Percentiles rank a stretch among this genome's conserved stretches.
These are phyloP conservation scores for Etheostoma spectabile DNA, from an alignment of 2,113 vertebrate genomes.

Conservation along the genomic window DNA sequence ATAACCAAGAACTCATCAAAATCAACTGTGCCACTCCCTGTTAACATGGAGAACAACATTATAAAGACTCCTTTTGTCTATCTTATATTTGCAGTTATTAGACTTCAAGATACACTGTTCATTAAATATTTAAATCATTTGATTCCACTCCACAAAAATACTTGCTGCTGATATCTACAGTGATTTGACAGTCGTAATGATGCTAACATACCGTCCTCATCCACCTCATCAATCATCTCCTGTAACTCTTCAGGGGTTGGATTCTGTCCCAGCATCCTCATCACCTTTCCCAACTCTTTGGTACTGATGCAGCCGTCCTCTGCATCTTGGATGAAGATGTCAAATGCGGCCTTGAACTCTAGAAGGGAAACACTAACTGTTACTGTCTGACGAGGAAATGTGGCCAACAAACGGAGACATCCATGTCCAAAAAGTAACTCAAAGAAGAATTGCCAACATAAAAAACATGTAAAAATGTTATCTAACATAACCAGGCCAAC, in stretches of 20 bases:
- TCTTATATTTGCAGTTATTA: background rate
- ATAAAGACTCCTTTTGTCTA: background rate
- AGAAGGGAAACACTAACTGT: slow-evolving; percentile 4
- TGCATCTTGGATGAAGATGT: slow-evolving; percentile 84
- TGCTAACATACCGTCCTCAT: slow-evolving; percentile 81
- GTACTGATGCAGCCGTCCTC: slow-evolving; percentile 85
- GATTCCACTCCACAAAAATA: background rate
- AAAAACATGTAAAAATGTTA: background rate
- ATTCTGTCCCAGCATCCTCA: slow-evolving; percentile 85
- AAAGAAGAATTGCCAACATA: background rate
- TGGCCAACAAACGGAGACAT: background rate
- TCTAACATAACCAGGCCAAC: background rate
- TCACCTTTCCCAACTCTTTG: slow-evolving; percentile 84
- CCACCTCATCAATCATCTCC: slow-evolving; percentile 86
- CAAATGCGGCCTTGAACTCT: slow-evolving; percentile 86
- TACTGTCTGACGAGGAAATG: background rate
- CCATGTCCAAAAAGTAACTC: background rate
- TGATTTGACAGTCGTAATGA: background rate
- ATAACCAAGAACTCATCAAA: slow-evolving; percentile 89
- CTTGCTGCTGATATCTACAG: background rate
- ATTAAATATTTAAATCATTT: background rate
- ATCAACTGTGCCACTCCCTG: slow-evolving; percentile 87
- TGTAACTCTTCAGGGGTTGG: slow-evolving; percentile 83
- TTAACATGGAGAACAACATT: background rate
- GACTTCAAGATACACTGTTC: background rate